These are phyloP conservation scores for Rhamnusium bicolor DNA, from an alignment of 2,888 invertebrate genomes.

Conservation along the genomic window DNA sequence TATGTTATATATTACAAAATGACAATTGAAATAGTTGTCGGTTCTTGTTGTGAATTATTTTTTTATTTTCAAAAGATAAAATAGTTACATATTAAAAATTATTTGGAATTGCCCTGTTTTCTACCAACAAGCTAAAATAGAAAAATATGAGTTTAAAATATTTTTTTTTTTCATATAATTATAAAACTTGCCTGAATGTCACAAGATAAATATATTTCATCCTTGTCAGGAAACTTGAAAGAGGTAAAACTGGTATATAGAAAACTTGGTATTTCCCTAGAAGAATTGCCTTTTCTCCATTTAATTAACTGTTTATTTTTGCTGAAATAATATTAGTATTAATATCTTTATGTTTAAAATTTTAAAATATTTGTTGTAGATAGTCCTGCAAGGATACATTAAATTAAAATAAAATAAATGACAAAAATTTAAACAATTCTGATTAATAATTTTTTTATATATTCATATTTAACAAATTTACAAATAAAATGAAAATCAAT, in stretches of 20 bases:
- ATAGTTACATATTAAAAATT: neutral
- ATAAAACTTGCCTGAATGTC: constrained; percentile 78
- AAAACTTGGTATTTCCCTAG: constrained; percentile 24
- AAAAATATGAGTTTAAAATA: neutral
- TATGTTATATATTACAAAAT: too few species aligned
- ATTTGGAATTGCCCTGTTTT: neutral
- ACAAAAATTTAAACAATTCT: too few species aligned
- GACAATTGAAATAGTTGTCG: too few species aligned
- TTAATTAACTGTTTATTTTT: constrained; percentile 78
- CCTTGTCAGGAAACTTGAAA: constrained; percentile 83
- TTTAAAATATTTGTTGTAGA: too few species aligned
- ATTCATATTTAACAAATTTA: too few species aligned
- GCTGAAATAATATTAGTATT: constrained; percentile 71
- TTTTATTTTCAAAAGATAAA: neutral
- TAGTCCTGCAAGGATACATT: too few species aligned
- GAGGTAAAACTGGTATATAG: constrained; percentile 79
- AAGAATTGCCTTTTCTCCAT: constrained; percentile 70
- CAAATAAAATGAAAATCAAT: too few species aligned
- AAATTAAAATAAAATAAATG: too few species aligned
- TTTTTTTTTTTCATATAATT: neutral
- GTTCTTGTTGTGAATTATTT: too few species aligned
- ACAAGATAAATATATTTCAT: constrained; percentile 82
- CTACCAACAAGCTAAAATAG: constrained; percentile 15
- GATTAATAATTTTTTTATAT: too few species aligned
- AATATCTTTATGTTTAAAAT: too few species aligned